Evolutionary conservation across 53 echinoderm and acorn worm species (phyloP).

Genomic region (Stichopus horrens): DNA sequence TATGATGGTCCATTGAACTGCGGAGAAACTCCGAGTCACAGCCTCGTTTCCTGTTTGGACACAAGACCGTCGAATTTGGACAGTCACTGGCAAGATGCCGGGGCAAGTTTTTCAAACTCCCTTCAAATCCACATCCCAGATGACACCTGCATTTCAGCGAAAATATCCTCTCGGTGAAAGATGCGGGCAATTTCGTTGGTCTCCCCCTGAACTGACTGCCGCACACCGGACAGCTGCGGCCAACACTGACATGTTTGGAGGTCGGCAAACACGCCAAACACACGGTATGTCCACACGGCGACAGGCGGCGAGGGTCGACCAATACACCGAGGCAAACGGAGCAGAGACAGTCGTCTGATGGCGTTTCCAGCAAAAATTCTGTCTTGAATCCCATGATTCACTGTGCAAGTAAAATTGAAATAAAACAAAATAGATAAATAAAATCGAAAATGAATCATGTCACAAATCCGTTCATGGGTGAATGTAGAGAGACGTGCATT

Average conservation of each 20-base stretch:
- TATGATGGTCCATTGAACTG: conserved; percentile 35
- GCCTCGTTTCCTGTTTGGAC: conserved; percentile 50
- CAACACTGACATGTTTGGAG: background rate
- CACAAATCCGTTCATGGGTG: too few relatives aligned
- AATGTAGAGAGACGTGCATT: too few relatives aligned
- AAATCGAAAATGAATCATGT: too few relatives aligned
- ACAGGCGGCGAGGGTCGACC: conserved; percentile 51
- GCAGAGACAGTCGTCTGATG: conserved; percentile 51
- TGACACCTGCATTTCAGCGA: conserved; percentile 48
- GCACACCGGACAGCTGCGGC: background rate
- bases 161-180: conserved; percentile 32
- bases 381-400: conserved; percentile 53
- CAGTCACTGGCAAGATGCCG: conserved; percentile 49
- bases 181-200: background rate
- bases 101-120: conserved; percentile 44
- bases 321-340: conserved; percentile 57
- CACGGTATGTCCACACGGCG: conserved; percentile 56
- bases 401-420: background rate
- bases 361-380: conserved; percentile 43
- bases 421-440: too few relatives aligned
- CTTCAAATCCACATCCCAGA: conserved; percentile 51
- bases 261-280: conserved; percentile 49
- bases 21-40: conserved; percentile 46
- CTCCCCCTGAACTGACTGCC: background rate
- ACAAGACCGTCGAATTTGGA: conserved; percentile 33